Percentiles rank a stretch among this genome's conserved stretches.
phyloP scores from a whole-genome alignment of 2,797 vertebrate genomes.

The Chloroceryle inda region DNA sequence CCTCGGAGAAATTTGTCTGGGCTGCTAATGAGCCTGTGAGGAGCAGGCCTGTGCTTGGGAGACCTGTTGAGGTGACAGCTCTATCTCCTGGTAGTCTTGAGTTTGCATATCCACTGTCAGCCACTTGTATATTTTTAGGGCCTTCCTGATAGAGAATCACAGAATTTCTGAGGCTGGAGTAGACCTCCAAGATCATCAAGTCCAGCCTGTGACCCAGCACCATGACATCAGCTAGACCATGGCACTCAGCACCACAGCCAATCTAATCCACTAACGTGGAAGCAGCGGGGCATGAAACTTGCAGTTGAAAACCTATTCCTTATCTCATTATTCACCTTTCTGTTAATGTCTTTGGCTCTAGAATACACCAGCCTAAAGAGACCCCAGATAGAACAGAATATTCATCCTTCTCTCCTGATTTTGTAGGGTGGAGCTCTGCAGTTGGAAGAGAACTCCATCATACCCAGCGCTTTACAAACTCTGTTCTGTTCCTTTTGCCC shows the following conservation, averaged over 20 bases:
- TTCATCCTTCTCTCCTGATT: neutral
- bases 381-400: fast-evolving
- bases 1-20: neutral
- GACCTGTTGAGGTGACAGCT: neutral
- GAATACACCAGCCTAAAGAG: neutral
- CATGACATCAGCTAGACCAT: too few relatives aligned
- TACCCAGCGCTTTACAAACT: neutral
- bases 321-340: neutral
- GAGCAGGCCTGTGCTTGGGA: neutral
- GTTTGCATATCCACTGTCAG: neutral
- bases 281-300: neutral
- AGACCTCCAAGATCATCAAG: too few relatives aligned
- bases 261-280: neutral
- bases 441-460: neutral
- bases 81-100: neutral
- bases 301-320: neutral
- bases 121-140: neutral
- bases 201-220: too few relatives aligned
- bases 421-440: neutral
- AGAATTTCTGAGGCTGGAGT: too few relatives aligned
- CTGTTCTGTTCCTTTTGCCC: neutral
- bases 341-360: neutral
- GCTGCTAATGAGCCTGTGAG: neutral
- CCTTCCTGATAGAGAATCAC: neutral
- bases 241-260: too few relatives aligned